Base-by-base conservation (phyloP, 2,113 vertebrate genomes). In the Cyprinodon variegatus region DNA sequence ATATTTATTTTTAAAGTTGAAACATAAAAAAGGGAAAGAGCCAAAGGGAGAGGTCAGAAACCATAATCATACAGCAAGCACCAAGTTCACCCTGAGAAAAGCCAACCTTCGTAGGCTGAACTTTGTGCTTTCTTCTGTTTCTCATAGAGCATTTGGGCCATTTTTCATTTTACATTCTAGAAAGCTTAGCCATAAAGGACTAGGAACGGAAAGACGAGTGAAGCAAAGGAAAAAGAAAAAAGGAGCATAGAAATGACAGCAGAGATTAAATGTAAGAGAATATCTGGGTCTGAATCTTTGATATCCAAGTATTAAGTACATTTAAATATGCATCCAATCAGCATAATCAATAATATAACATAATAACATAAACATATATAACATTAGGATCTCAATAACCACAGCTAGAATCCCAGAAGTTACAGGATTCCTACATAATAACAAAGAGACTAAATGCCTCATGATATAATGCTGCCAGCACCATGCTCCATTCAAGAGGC, bases 121-220 rank as follows among this genome's bases (percentile, higher is more conserved):
- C 95, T 88, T 96, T 97, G 94, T 95, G 94, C 76, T 98, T 95
- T 96, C 95, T 96, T 96, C 92, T 98, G 97, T 94, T 98, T 98
- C 93, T 99, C 97, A 95, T 96, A 98, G 93, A 98, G 96, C 96
- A 98, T 95, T 96, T 99, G 97, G 94, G 96, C 96, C 95, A 97
- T 95, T 94, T 96, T 98, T 29, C 29, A 96, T 99, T 97, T 98
- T 98, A 99, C 96, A 98, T 96, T 94, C 98, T 99, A 96, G 97
- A 98, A 92, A 98, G 96, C 94, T 98, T 99, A 92, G 98, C 98
- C 98, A 98, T 99, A 95, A 99, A 91, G 82, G 95, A 97, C 98
- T 99, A 95, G 94, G 86, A 91, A 95, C 79, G 93, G 89, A 91
- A 86, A 85, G 76, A 83, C 66, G 80, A 90, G 78, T 74, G 89